These are phyloP conservation scores for Cepaea nemoralis DNA, from an alignment of 1,140 invertebrate species.

Conservation along the genomic window DNA sequence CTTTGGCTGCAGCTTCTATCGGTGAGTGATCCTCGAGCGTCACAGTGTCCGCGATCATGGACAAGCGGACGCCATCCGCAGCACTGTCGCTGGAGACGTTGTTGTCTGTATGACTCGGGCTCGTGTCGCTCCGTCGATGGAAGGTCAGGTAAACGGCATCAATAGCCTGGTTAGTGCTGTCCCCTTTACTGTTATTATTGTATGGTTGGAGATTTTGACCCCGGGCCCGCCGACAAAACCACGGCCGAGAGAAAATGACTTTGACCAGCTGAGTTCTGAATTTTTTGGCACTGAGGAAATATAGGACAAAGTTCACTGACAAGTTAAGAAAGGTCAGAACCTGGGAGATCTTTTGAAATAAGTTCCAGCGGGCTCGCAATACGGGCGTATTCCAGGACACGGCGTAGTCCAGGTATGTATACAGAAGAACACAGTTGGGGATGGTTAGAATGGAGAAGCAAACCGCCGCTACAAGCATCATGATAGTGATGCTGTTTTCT, in stretches of 20 bases:
- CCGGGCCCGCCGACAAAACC: neutral
- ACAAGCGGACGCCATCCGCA: neutral
- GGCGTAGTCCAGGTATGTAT: slow-evolving; percentile 1
- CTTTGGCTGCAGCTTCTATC: neutral
- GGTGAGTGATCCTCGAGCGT: neutral
- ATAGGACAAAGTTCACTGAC: slow-evolving; percentile 48
- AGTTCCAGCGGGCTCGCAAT: slow-evolving; percentile 8
- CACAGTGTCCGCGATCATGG: neutral
- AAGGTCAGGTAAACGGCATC: neutral
- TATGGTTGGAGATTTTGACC: neutral
- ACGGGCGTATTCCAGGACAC: neutral
- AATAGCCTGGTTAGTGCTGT: neutral
- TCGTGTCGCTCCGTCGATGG: neutral
- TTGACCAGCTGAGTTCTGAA: slow-evolving; percentile 39
- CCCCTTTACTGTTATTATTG: neutral
- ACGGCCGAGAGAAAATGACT: neutral
- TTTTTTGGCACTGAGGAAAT: slow-evolving; percentile 43
- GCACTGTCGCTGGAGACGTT: neutral
- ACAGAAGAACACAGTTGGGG: slow-evolving; percentile 35
- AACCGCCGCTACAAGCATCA: slow-evolving; percentile 43
- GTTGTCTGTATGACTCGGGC: neutral
- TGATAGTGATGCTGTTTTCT: slow-evolving; percentile 49
- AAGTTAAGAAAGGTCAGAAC: slow-evolving; percentile 41
- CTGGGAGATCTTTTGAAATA: slow-evolving; percentile 31
- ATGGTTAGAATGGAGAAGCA: slow-evolving; percentile 44